Conservation (phyloP, 2,888 invertebrate species). For the Scaptodrosophila latifasciaeformis region DNA sequence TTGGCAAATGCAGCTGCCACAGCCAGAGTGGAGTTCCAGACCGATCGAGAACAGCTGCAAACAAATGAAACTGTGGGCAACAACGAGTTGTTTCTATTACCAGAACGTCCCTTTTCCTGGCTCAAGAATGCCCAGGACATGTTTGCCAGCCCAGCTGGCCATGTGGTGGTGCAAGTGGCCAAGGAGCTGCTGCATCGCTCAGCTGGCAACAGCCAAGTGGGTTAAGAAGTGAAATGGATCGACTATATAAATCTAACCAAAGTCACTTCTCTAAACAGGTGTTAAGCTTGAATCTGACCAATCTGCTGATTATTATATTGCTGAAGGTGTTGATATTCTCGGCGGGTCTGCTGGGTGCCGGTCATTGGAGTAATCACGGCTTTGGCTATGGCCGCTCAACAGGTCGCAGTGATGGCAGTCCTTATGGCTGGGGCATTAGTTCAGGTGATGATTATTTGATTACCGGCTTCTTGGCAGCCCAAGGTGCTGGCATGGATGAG, state of each 20-base stretch:
- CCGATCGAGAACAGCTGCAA: slow-evolving; percentile 2
- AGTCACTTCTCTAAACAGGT: slow-evolving; percentile 44
- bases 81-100: slow-evolving; percentile 18
- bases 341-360: slow-evolving; percentile 85
- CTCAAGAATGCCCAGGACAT: slow-evolving; percentile 68
- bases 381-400: slow-evolving; percentile 65
- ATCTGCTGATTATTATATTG: slow-evolving; percentile 85
- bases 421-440: slow-evolving; percentile 73
- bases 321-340: slow-evolving; percentile 89
- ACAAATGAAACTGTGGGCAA: slow-evolving; percentile 27
- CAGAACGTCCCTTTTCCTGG: slow-evolving; percentile 57
- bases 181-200: slow-evolving; percentile 83
- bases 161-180: slow-evolving; percentile 76
- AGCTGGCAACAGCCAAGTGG: slow-evolving; percentile 82
- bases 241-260: neutral
- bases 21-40: slow-evolving; percentile 35
- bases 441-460: slow-evolving; percentile 81
- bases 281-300: slow-evolving; percentile 87
- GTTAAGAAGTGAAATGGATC: slow-evolving; percentile 15
- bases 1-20: slow-evolving; percentile 18
- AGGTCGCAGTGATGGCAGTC: slow-evolving; percentile 52
- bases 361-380: slow-evolving; percentile 79
- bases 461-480: slow-evolving; percentile 79
- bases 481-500: slow-evolving; percentile 83
- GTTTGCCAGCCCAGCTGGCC: slow-evolving; percentile 72